Evolutionary conservation across 2,888 invertebrate genomes (phyloP), one percentile per base, ranked within the genome.

Genomic region (Eupithecia tripunctaria): DNA sequence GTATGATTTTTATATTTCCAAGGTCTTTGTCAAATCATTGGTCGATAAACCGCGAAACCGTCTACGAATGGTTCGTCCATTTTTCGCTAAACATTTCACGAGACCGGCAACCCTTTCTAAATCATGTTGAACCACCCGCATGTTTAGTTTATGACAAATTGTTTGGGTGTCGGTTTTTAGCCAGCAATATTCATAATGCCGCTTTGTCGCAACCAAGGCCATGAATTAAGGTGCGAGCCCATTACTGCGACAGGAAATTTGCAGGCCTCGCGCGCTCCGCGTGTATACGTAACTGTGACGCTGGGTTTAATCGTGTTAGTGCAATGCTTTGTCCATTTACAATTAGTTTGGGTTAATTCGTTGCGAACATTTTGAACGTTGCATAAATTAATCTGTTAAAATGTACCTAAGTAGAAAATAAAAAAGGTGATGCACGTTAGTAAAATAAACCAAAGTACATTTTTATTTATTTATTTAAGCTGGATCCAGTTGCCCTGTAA

Each of bases 241-340:
- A 89, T 90, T 89, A 90, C 82, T 76, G 80, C 87, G 89, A 86
- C 90, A 89, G 89, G 89, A 89, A 89, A 90, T 90, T 90, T 89
- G 88, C 89, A 86, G 56, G 56, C 56, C 84, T 82, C 74, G 36
- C 74, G 59, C 70, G 74, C 51, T 65, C 68, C 60, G 67, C 63
- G 70, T 67, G 59, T 65, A 43, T 72, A 65, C 56, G 56, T 56
- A 70, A 29, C 32, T 43, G n/a, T 64, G 47, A 67, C 62, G 67
- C 66, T 68, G 67, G 75, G 74, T 78, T 74, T 75, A 76, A 73
- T 67, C 75, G 72, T 77, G 77, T 80, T 78, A 78, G 76, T 76
- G 74, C 76, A 73, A 71, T 77, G 78, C 76, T 76, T 74, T 77
- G 79, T 80, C 77, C 76, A 71, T 76, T 76, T 77, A 73, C 73